A percentile compares a stretch with the other conserved stretches of the same genome.
Evolutionary conservation across 2,113 vertebrate species (phyloP).

Genomic region (Tetraodon nigroviridis): DNA sequence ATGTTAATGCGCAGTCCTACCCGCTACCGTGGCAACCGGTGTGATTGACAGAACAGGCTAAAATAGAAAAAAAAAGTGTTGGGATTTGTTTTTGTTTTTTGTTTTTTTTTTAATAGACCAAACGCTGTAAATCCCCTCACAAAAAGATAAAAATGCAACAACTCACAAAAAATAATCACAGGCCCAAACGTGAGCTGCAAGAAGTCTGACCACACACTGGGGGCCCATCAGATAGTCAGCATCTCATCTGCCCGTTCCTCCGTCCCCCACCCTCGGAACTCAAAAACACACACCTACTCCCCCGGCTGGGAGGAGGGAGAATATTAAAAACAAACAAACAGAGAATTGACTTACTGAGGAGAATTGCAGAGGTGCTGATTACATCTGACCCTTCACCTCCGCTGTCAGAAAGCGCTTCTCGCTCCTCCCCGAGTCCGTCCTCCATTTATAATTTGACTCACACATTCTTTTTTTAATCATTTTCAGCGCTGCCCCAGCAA

Average conservation of each 20-base stretch:
- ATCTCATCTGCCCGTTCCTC: slow-evolving; percentile 27
- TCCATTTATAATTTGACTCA: slow-evolving; percentile 37
- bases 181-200: slow-evolving; percentile 29
- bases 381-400: slow-evolving; percentile 72
- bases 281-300: slow-evolving; percentile 37
- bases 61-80: slow-evolving; percentile 20
- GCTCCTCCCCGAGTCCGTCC: slow-evolving; percentile 14
- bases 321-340: slow-evolving; percentile 82
- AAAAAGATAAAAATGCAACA: slow-evolving; percentile 43
- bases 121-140: slow-evolving; percentile 38
- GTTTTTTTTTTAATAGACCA: slow-evolving; percentile 7
- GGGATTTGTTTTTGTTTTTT: slow-evolving; percentile 24
- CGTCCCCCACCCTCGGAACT: slow-evolving; percentile 4
- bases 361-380: slow-evolving; percentile 73
- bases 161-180: slow-evolving; percentile 45
- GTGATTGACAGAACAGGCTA: slow-evolving; percentile 84
- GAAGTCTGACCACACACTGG: slow-evolving; percentile 42
- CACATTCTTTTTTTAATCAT: neutral
- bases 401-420: slow-evolving; percentile 59
- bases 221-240: slow-evolving; percentile 59
- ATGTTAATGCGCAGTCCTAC: slow-evolving; percentile 79
- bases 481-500: no score
- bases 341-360: slow-evolving; percentile 71
- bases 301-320: slow-evolving; percentile 39
- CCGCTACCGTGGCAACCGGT: slow-evolving; percentile 69